A percentile compares a stretch with the other conserved stretches of the same genome.
Evolutionary conservation across 2,888 invertebrate genomes (phyloP).

Genomic region (Onthophagus sagittarius): DNA sequence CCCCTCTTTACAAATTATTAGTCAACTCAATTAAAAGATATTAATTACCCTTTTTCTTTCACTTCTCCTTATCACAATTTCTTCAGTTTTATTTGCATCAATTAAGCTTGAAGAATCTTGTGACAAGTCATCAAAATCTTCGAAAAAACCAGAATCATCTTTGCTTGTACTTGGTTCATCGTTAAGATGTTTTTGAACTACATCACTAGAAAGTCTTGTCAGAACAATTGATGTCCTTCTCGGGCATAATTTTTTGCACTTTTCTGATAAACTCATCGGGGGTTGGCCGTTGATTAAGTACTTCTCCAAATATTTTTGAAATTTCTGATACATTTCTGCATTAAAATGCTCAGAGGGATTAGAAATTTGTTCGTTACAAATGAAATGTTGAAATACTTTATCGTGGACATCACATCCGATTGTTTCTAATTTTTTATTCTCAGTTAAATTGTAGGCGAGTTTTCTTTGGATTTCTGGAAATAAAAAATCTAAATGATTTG

Average conservation of each 20-base stretch:
- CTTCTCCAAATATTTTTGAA: background rate
- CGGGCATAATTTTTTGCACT: constrained; percentile 16
- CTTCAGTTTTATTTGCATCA: too few relatives aligned
- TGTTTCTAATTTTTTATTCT: constrained; percentile 6
- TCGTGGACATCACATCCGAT: constrained; percentile 15
- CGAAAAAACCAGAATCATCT: constrained; percentile 15
- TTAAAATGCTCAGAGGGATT: background rate
- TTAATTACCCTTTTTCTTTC: too few relatives aligned
- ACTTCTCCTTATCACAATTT: too few relatives aligned
- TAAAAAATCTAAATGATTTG: background rate
- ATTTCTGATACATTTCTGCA: background rate
- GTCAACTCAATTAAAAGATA: too few relatives aligned
- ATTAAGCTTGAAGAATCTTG: background rate
- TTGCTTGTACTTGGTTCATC: constrained; percentile 7
- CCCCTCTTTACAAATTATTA: too few relatives aligned
- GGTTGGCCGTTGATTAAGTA: background rate
- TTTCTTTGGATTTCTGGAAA: constrained; percentile 14
- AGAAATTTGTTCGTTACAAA: constrained; percentile 4
- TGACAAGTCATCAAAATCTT: background rate
- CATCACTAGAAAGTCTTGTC: constrained; percentile 17
- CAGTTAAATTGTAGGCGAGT: constrained; percentile 2
- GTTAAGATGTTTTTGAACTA: constrained; percentile 16
- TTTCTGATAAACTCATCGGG: background rate
- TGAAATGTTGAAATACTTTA: constrained; percentile 14
- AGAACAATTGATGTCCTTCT: constrained; percentile 20